Evolutionary conservation across 2,888 invertebrate species (phyloP).

Genomic region (Trichopoda pennipes): DNA sequence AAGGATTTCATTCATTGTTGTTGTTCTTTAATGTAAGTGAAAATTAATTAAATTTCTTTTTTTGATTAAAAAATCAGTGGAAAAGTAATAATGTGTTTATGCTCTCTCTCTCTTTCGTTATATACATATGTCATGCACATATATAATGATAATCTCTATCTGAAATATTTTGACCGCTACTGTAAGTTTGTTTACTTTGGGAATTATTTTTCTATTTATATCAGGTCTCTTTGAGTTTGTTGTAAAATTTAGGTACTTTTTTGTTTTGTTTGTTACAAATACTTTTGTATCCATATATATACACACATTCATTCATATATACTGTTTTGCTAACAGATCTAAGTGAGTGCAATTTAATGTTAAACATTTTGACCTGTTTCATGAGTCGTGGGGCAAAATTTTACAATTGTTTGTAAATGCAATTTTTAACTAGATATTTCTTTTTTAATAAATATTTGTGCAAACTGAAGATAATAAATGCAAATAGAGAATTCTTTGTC

Average conservation of each 20-base stretch:
- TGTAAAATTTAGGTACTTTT: slow-evolving; percentile 14
- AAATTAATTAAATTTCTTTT: too few relatives aligned
- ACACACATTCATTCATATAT: too few relatives aligned
- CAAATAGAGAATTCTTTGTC: background rate
- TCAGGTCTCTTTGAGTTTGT: background rate
- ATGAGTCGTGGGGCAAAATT: slow-evolving; percentile 13
- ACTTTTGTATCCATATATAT: background rate
- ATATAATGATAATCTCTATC: background rate
- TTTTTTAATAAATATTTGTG: slow-evolving; percentile 9
- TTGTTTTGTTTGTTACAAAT: slow-evolving; percentile 13
- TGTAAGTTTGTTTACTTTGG: background rate
- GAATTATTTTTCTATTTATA: slow-evolving; percentile 7
- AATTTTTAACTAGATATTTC: too few relatives aligned
- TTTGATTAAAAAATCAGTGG: too few relatives aligned
- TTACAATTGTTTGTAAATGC: background rate
- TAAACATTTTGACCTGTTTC: slow-evolving; percentile 61
- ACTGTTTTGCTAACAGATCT: too few relatives aligned
- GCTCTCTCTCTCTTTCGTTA: too few relatives aligned
- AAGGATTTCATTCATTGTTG: too few relatives aligned
- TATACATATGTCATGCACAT: too few relatives aligned
- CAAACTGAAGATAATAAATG: background rate
- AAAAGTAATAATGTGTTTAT: too few relatives aligned
- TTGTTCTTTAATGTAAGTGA: too few relatives aligned
- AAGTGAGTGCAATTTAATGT: slow-evolving; percentile 20
- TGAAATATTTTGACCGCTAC: background rate